Percentiles rank a stretch among this genome's conserved stretches.
Conservation (phyloP, 2,888 invertebrate species). For the Drosophila koepferae region DNA sequence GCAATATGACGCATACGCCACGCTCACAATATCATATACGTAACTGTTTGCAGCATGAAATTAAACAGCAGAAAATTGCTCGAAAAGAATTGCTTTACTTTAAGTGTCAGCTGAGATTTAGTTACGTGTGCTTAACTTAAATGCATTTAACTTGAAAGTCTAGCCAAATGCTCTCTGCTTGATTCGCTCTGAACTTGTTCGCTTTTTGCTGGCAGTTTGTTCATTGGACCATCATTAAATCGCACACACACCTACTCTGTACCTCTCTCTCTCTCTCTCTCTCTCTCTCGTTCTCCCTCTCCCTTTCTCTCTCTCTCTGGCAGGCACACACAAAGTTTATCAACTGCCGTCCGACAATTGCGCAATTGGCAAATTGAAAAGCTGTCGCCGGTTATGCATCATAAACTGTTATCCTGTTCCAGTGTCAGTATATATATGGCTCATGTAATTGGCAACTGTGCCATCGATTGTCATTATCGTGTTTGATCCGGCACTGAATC, state of each 20-base stretch:
- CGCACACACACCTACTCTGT: not conserved
- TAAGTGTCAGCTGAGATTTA: not conserved
- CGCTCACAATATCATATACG: conserved; percentile 22
- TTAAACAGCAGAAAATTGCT: not conserved
- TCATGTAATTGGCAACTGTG: conserved; percentile 40
- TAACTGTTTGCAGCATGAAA: conserved; percentile 1
- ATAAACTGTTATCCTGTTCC: conserved; percentile 7
- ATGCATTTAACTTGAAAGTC: too few species aligned
- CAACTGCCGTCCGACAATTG: conserved; percentile 17
- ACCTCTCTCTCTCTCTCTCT: not conserved
- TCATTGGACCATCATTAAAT: not conserved
- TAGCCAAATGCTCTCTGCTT: not conserved
- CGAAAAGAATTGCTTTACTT: not conserved
- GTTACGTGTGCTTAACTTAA: not conserved
- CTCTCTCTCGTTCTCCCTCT: too few species aligned
- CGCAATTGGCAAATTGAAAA: conserved; percentile 23
- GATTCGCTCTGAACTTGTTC: not conserved
- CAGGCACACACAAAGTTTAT: not conserved
- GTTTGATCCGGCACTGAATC: conserved; percentile 26
- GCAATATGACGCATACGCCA: conserved; percentile 55
- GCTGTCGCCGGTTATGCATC: conserved; percentile 25
- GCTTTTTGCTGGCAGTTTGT: not conserved
- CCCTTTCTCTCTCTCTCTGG: not conserved
- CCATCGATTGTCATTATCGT: conserved; percentile 39
- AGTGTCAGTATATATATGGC: not conserved